Conservation (phyloP, 2,113 vertebrate species). For the Thryonomys swinderianus region DNA sequence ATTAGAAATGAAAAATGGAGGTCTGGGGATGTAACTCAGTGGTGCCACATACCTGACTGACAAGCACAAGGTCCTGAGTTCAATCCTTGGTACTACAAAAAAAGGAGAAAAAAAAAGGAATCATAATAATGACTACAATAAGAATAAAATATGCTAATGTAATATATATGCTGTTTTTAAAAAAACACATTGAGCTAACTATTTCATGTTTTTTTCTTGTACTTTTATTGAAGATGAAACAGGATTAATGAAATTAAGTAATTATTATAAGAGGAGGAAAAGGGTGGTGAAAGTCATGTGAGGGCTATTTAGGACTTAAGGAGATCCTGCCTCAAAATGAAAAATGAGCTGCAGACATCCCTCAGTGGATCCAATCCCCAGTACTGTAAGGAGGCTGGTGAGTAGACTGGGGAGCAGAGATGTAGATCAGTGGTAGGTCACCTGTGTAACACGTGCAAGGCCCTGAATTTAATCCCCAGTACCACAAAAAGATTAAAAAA, state of each 20-base stretch:
- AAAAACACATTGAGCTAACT: background rate
- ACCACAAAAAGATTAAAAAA: background rate
- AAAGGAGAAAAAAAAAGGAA: background rate
- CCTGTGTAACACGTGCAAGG: too few species aligned
- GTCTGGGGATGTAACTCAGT: too few species aligned
- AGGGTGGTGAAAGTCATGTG: background rate
- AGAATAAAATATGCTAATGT: background rate
- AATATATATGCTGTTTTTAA: background rate
- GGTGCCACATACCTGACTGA: too few species aligned
- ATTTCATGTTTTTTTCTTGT: background rate
- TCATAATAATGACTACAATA: background rate
- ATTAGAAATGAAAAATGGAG: background rate
- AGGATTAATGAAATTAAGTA: constrained; percentile 16
- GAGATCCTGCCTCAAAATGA: background rate
- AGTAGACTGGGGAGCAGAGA: background rate
- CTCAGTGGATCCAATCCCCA: background rate
- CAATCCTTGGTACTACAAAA: too few species aligned
- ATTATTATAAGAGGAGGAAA: background rate
- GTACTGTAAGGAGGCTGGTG: background rate
- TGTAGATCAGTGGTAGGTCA: too few species aligned
- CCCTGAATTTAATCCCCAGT: too few species aligned
- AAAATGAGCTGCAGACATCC: background rate
- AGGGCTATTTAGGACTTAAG: background rate
- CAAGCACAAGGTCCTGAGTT: too few species aligned
- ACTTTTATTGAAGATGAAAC: background rate